Conservation (phyloP, 2,888 invertebrate species). For the Caenorhabditis plicata region DNA sequence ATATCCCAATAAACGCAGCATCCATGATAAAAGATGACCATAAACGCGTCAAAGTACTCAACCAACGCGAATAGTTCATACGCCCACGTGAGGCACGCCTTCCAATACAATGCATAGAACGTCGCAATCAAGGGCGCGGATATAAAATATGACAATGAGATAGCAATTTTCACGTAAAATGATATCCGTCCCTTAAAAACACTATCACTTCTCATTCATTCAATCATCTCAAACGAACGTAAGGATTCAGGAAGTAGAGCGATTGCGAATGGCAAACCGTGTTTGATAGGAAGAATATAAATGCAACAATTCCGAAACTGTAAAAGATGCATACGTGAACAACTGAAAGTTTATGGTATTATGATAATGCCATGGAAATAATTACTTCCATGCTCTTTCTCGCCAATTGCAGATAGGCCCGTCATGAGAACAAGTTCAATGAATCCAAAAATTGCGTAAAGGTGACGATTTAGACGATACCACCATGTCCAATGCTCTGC, state of each 20-base stretch:
- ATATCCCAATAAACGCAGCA: slow-evolving; percentile 60
- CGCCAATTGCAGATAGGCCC: slow-evolving; percentile 58
- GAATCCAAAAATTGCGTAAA: slow-evolving; percentile 53
- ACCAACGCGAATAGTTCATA: slow-evolving; percentile 61
- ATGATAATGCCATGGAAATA: neutral
- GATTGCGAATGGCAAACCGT: slow-evolving; percentile 57
- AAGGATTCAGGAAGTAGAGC: slow-evolving; percentile 57
- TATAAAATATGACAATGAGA: slow-evolving; percentile 46
- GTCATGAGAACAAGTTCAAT: slow-evolving; percentile 69
- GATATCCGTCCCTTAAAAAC: slow-evolving; percentile 51
- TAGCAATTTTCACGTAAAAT: slow-evolving; percentile 49
- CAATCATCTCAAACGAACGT: slow-evolving; percentile 32
- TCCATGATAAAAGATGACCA: slow-evolving; percentile 58
- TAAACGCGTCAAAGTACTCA: slow-evolving; percentile 59
- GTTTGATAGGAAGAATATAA: slow-evolving; percentile 58
- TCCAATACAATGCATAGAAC: slow-evolving; percentile 59
- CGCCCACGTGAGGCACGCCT: slow-evolving; percentile 59
- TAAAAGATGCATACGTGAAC: slow-evolving; percentile 48
- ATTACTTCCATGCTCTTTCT: slow-evolving; percentile 51
- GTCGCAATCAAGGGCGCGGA: slow-evolving; percentile 56
- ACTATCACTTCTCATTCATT: neutral
- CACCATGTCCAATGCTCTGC: slow-evolving; percentile 41
- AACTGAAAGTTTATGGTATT: slow-evolving; percentile 30
- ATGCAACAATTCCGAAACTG: slow-evolving; percentile 53
- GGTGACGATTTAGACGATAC: slow-evolving; percentile 48